Evolutionary conservation across 2,888 invertebrate species (phyloP).

Genomic region (Eupithecia exiguata): DNA sequence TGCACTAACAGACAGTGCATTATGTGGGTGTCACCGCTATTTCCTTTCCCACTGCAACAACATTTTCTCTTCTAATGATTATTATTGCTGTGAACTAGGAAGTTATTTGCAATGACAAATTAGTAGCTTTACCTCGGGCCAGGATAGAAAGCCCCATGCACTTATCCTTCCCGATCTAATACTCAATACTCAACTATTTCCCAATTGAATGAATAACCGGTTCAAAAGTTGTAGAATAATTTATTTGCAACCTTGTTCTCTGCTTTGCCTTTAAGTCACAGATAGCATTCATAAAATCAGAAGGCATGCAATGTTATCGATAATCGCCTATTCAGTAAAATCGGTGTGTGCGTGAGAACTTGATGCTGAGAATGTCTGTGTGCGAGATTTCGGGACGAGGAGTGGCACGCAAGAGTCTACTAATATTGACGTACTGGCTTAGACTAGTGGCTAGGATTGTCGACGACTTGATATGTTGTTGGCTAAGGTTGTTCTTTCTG

Average conservation of each 20-base stretch:
- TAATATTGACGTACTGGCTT: slow-evolving; percentile 57
- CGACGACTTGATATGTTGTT: slow-evolving; percentile 70
- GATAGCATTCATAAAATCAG: slow-evolving; percentile 38
- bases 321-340: slow-evolving; percentile 33
- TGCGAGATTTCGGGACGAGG: slow-evolving; percentile 36
- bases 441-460: slow-evolving; percentile 9
- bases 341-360: slow-evolving; percentile 35
- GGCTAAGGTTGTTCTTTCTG: slow-evolving; percentile 60
- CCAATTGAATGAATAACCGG: slow-evolving; percentile 35
- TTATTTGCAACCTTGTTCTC: slow-evolving; percentile 39
- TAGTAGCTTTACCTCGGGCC: slow-evolving; percentile 15
- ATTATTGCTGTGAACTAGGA: slow-evolving; percentile 17
- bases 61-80: slow-evolving; percentile 10
- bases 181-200: slow-evolving; percentile 22
- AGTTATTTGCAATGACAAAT: slow-evolving; percentile 21
- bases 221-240: slow-evolving; percentile 35
- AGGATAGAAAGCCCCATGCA: slow-evolving; percentile 24
- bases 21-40: slow-evolving; percentile 9
- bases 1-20: slow-evolving; percentile 7
- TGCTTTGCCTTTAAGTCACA: slow-evolving; percentile 33
- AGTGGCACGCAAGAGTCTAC: slow-evolving; percentile 26
- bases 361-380: slow-evolving; percentile 23
- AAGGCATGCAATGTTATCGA: slow-evolving; percentile 37
- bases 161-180: slow-evolving; percentile 29
- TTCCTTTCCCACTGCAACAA: slow-evolving; percentile 5